Conservation (phyloP, 1,140 invertebrate species). For the Anastrepha obliqua region DNA sequence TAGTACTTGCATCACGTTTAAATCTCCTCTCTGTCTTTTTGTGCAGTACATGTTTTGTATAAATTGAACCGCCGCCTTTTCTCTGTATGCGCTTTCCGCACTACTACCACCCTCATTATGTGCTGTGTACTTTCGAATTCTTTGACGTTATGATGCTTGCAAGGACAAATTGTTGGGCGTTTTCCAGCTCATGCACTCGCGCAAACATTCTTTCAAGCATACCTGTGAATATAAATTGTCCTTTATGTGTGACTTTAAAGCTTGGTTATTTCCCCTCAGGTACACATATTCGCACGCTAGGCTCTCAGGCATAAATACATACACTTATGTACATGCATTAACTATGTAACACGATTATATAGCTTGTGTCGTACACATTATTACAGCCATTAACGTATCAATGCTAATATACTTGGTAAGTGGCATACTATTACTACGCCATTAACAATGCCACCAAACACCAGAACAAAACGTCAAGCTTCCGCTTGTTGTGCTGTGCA, state of each 20-base stretch:
- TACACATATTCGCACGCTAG: background rate
- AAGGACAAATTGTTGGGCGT: slow-evolving; percentile 34
- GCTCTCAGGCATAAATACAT: background rate
- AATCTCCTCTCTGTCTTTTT: no score
- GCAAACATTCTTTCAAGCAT: background rate
- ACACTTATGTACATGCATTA: background rate
- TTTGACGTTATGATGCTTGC: slow-evolving; percentile 21
- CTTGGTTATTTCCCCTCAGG: background rate
- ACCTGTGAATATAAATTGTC: background rate
- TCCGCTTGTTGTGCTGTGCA: background rate
- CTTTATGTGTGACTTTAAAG: slow-evolving; percentile 13
- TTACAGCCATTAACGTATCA: slow-evolving; percentile 43
- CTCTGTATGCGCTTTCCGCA: no score
- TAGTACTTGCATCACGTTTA: no score
- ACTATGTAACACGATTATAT: background rate
- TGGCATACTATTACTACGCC: slow-evolving; percentile 37
- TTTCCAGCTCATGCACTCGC: slow-evolving; percentile 18
- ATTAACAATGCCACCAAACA: background rate
- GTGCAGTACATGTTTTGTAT: no score
- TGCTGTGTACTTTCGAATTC: slow-evolving; percentile 15
- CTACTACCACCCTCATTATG: background rate
- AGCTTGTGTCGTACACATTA: background rate
- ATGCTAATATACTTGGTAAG: slow-evolving; percentile 23
- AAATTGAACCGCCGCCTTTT: no score
- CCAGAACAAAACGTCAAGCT: background rate